Base-by-base conservation (phyloP, 2,888 invertebrate species). In the Trissonchulus latispiculum region DNA sequence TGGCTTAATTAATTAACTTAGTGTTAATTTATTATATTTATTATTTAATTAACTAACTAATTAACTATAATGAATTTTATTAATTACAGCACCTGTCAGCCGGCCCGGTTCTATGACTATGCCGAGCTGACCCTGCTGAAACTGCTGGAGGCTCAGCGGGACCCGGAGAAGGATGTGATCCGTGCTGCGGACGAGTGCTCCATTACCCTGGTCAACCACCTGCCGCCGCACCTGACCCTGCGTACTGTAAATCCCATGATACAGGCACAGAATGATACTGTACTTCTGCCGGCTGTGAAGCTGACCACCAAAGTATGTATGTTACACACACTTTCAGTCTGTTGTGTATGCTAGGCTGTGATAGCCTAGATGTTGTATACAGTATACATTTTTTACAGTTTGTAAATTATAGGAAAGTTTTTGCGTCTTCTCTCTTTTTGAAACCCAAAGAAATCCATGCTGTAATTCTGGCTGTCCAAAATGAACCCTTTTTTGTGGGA, bases 251-350 rank as follows among this genome's bases (percentile, higher is more conserved):
- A 89, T 79, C 93, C 95, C 0, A 90, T 95, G 79, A 92, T 96
- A 78, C 89, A 90, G 36, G 68, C n/a, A 36, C 80, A 82, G 74
- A 94, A 93, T 0, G 91, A 91, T 78, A 94, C 95, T 0, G 89
- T 90, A 73, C 91, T 93, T 82, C 88, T 93, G 83, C 93, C 93
- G 77, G 94, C 94, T 74, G 90, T 96, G 69, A 95, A 95, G 86
- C 90, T 95, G 87, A 87, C 93, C 64, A 90, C 91, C 18, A 81
- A 81, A 77, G 80, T 80, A 18, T 64, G 29, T n/a, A n/a, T n/a
- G n/a, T n/a, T n/a, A n/a, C n/a, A n/a, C n/a, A n/a, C n/a, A n/a
- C n/a, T n/a, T n/a, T n/a, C n/a, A n/a, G n/a, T n/a, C n/a, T n/a
- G n/a, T n/a, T n/a, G n/a, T n/a, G n/a, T n/a, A n/a, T n/a, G n/a